Base-by-base conservation (phyloP, 2,888 invertebrate genomes). In the Abscondita cerata region DNA sequence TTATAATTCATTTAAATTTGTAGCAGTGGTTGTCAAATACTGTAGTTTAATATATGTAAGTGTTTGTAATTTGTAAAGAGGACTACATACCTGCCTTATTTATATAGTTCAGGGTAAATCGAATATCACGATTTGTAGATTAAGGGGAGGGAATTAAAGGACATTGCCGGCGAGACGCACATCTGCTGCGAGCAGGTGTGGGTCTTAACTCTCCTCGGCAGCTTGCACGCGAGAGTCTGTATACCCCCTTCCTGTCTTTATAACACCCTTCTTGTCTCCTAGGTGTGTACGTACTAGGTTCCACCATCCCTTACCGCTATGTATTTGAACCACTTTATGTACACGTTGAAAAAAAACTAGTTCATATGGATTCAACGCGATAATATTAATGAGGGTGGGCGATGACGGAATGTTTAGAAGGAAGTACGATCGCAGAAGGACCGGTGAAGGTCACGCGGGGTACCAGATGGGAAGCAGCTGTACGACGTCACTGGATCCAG, bases 201-300 rank as follows among this genome's bases (percentile, higher is more conserved):
- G 83, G 1, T 78, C 79, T 16, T 79, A 70, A 18, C 73, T 33
- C 51, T 77, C 73, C 59, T 80, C 81, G 25, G 68, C 70, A 80
- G 77, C 40, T 75, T 83, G 46, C 83, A 83, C 67, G 68, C 69
- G 69, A 62, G 62, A 59, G 58, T 58, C 60, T 51, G 46, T 60
- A 64, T 59, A 52, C 56, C 66, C 64, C 62, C 50, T 50, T 56
- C 33, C 50, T 50, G 25, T 48, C 50, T 50, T 56, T 15, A 20
- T 20, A 19, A 44, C 52, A 58, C 58, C 58, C 51, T 58, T 52
- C 44, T 13, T 58, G 44, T 44, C 44, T 52, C 20, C 1, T 18
- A 31, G 33, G 51, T 51, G 16, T 51, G 31, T 48, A 48, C n/a
- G 31, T 47, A 47, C 47, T 47, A 13, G 47, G 55, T 48, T 47